Evolutionary conservation across 1,140 invertebrate species (phyloP).

Genomic region (Drosophila bifasciata): DNA sequence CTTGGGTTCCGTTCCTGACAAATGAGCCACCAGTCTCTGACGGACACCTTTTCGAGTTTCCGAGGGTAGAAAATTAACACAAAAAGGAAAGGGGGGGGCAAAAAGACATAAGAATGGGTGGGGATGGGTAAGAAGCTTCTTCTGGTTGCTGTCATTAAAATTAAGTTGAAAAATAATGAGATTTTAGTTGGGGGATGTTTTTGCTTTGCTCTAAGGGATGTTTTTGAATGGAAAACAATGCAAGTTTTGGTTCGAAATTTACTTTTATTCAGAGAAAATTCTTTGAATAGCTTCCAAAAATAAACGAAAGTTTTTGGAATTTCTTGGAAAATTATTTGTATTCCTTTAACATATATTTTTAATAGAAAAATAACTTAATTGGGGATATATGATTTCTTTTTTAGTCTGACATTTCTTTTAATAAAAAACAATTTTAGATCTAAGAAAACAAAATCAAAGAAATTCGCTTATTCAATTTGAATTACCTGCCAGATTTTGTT

Average conservation of each 20-base stretch:
- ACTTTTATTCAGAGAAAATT: no score
- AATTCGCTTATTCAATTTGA: background rate
- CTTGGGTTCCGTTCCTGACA: constrained; percentile 53
- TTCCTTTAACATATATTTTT: no score
- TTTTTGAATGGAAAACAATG: constrained; percentile 8
- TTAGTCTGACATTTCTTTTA: constrained; percentile 5
- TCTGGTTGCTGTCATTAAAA: constrained; percentile 33
- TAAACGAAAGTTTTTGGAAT: no score
- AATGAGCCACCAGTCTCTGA: constrained; percentile 51
- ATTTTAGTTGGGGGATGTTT: constrained; percentile 34
- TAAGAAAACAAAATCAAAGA: background rate
- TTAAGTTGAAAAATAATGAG: constrained; percentile 47
- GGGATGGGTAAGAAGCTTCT: constrained; percentile 16
- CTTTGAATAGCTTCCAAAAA: no score
- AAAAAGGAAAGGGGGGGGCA: background rate
- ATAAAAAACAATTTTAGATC: constrained; percentile 14
- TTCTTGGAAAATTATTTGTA: no score
- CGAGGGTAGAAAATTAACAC: constrained; percentile 6
- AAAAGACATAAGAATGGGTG: no score
- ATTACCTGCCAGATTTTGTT: constrained; percentile 5
- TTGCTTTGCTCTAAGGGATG: constrained; percentile 6
- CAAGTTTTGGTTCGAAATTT: background rate
- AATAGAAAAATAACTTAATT: background rate
- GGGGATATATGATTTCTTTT: background rate
- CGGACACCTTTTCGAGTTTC: constrained; percentile 26